Evolutionary conservation across 2,888 invertebrate genomes (phyloP).

Genomic region (Amphiduros pacificus): DNA sequence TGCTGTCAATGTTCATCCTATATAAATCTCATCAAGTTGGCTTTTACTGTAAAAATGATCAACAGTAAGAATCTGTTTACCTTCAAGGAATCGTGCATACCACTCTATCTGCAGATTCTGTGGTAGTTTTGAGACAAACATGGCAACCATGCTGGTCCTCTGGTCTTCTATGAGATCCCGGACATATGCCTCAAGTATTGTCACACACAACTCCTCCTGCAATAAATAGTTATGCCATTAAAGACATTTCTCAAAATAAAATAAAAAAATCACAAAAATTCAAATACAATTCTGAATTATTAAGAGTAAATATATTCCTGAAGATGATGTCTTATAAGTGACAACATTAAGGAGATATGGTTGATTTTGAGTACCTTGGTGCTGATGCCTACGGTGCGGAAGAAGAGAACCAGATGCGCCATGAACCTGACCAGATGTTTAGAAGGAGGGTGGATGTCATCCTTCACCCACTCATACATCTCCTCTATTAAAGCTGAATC

Average conservation of each 20-base stretch:
- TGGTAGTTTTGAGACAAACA: constrained; percentile 81
- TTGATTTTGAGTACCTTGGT: constrained; percentile 42
- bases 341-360: background rate
- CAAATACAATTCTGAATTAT: too few species aligned
- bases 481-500: constrained; percentile 69
- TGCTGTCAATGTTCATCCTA: too few species aligned
- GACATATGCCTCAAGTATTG: constrained; percentile 73
- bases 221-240: background rate
- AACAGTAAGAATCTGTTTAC: too few species aligned
- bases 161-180: constrained; percentile 74
- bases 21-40: too few species aligned
- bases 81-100: constrained; percentile 60
- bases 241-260: too few species aligned
- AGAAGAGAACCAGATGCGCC: constrained; percentile 81
- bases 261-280: background rate
- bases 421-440: constrained; percentile 74
- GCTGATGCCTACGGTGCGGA: constrained; percentile 75
- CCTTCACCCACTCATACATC: constrained; percentile 62
- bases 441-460: constrained; percentile 31
- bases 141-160: constrained; percentile 79
- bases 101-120: constrained; percentile 64
- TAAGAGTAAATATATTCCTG: background rate
- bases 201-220: constrained; percentile 70
- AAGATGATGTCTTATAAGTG: background rate
- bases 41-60: too few species aligned